Conservation (phyloP, 2,888 invertebrate species). For the Dasysyrphus tricinctus region DNA sequence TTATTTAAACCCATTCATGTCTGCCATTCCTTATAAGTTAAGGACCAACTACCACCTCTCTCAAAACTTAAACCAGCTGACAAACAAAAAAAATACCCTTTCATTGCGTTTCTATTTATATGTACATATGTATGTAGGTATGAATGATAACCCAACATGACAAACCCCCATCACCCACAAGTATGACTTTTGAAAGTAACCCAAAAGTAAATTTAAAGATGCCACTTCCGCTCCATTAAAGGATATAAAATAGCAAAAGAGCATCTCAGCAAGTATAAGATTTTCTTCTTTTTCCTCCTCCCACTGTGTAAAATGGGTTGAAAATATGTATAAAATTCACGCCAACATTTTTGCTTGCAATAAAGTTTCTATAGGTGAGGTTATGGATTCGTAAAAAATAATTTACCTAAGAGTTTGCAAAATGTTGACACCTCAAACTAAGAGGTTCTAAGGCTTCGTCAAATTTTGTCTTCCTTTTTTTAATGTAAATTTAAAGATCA, state of each 20-base stretch:
- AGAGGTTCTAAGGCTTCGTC: too few species aligned
- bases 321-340: background rate
- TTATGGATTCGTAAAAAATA: background rate
- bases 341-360: background rate
- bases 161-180: constrained; percentile 29
- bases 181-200: constrained; percentile 49
- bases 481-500: too few species aligned
- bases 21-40: background rate
- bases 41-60: background rate
- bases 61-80: background rate
- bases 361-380: background rate
- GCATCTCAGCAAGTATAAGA: constrained; percentile 13
- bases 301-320: background rate
- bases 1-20: background rate
- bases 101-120: background rate
- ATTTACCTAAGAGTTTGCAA: too few species aligned
- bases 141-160: constrained; percentile 32
- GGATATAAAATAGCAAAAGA: constrained; percentile 48
- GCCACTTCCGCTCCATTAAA: constrained; percentile 65
- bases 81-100: constrained; percentile 35
- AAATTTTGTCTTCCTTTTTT: too few species aligned
- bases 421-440: too few species aligned
- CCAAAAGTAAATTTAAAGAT: constrained; percentile 62
- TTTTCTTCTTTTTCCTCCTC: background rate
- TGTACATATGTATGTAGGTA: background rate